phyloP scores from a whole-genome alignment of 2,113 vertebrate genomes.

The Oreochromis tanganicae region DNA sequence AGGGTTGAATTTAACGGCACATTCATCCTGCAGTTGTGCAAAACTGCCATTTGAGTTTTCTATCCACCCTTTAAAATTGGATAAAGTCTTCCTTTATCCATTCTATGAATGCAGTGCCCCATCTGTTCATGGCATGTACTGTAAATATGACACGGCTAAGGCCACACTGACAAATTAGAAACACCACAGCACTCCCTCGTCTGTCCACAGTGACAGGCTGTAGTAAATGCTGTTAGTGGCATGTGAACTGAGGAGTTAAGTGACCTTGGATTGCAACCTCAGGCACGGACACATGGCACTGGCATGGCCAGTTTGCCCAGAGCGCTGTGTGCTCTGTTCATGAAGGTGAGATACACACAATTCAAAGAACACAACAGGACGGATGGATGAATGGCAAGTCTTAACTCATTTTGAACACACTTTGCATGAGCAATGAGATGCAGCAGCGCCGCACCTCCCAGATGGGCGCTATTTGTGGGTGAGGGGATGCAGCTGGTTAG shows the following conservation, averaged over 20 bases:
- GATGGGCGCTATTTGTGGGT: constrained; percentile 13
- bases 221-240: not conserved
- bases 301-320: not conserved
- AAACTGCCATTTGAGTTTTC: not conserved
- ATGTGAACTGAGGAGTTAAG: not conserved
- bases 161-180: constrained; percentile 8
- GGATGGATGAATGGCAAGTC: not conserved
- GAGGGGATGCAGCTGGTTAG: constrained; percentile 40
- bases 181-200: not conserved
- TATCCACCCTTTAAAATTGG: not conserved
- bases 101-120: not conserved
- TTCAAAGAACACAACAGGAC: not conserved
- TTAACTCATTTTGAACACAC: not conserved
- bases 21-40: not conserved
- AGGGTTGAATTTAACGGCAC: not conserved
- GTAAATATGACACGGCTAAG: constrained; percentile 8
- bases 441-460: constrained; percentile 2
- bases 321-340: not conserved
- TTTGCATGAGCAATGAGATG: not conserved
- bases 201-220: not conserved
- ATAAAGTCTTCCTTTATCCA: not conserved
- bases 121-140: not conserved
- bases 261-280: constrained; percentile 40
- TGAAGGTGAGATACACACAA: constrained; percentile 2
- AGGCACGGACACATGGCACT: constrained; percentile 12